Conservation (phyloP, 2,797 vertebrate species). For the Gymnodraco acuticeps region DNA sequence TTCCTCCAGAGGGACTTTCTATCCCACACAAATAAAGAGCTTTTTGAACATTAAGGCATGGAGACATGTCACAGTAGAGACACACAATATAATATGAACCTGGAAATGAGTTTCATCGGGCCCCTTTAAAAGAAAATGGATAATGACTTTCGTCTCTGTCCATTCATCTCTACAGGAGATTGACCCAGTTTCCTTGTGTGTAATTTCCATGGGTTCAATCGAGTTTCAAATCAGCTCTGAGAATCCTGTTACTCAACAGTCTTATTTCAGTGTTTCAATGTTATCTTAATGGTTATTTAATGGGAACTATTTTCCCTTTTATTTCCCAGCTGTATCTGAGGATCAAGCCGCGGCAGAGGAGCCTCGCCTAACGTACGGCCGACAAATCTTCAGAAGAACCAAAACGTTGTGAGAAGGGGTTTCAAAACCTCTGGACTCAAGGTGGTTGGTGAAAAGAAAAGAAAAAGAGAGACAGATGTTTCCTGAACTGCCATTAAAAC, state of each 20-base stretch:
- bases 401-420: background rate
- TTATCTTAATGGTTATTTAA: conserved; percentile 23
- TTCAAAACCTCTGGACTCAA: background rate
- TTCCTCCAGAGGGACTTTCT: too few species aligned
- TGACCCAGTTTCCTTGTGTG: background rate
- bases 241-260: conserved; percentile 43
- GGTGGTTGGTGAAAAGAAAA: background rate
- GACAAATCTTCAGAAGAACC: background rate
- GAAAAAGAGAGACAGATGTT: background rate
- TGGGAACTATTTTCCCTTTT: conserved; percentile 46
- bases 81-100: background rate
- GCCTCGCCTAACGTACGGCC: conserved; percentile 84
- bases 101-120: background rate
- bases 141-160: background rate
- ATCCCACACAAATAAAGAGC: too few species aligned
- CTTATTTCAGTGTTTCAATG: background rate
- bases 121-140: background rate
- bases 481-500: background rate
- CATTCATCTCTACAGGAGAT: background rate
- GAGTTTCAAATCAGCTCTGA: conserved; percentile 12
- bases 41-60: too few species aligned
- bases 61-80: too few species aligned
- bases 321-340: conserved; percentile 90
- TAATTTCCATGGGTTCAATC: conserved; percentile 17
- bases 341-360: conserved; percentile 94